phyloP scores from a whole-genome alignment of 1,140 invertebrate species.

The Calephelis virginiensis region DNA sequence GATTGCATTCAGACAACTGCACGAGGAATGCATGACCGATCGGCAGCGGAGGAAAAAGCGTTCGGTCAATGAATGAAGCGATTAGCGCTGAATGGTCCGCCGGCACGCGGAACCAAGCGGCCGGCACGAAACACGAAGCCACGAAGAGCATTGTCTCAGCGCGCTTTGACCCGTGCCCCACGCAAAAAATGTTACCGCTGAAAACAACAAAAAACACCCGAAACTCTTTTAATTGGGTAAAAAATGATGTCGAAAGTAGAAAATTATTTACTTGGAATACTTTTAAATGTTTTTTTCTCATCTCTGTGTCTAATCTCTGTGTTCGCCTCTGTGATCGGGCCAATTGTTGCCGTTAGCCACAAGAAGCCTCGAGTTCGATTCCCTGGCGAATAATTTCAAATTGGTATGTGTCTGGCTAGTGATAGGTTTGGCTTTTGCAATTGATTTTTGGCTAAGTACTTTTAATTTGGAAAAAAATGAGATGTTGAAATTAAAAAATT shows the following conservation, averaged over 20 bases:
- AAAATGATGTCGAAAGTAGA: slow-evolving; percentile 41
- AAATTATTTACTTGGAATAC: slow-evolving; percentile 7
- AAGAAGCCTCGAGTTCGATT: too few relatives aligned
- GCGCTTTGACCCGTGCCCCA: slow-evolving; percentile 71
- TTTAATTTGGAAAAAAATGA: too few relatives aligned
- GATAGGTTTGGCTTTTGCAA: too few relatives aligned
- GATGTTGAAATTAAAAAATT: too few relatives aligned
- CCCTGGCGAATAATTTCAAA: too few relatives aligned
- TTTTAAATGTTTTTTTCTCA: not conserved
- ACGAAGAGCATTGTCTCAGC: slow-evolving; percentile 69
- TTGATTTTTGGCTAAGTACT: too few relatives aligned
- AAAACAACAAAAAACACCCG: slow-evolving; percentile 58
- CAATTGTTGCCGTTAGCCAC: too few relatives aligned
- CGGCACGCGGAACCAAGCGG: slow-evolving; percentile 73
- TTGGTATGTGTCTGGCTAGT: too few relatives aligned
- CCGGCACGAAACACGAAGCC: slow-evolving; percentile 58
- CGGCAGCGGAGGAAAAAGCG: slow-evolving; percentile 56
- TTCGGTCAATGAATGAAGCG: slow-evolving; percentile 66
- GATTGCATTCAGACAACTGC: slow-evolving; percentile 30
- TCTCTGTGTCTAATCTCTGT: too few relatives aligned
- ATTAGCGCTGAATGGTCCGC: slow-evolving; percentile 66
- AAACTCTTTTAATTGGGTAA: slow-evolving; percentile 58
- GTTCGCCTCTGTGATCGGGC: too few relatives aligned
- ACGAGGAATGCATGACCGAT: slow-evolving; percentile 72
- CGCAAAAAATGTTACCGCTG: slow-evolving; percentile 52